phyloP scores from a whole-genome alignment of 30 jellyfish, hydroid and myxozoan genomes.

The Aurelia coerulea region DNA sequence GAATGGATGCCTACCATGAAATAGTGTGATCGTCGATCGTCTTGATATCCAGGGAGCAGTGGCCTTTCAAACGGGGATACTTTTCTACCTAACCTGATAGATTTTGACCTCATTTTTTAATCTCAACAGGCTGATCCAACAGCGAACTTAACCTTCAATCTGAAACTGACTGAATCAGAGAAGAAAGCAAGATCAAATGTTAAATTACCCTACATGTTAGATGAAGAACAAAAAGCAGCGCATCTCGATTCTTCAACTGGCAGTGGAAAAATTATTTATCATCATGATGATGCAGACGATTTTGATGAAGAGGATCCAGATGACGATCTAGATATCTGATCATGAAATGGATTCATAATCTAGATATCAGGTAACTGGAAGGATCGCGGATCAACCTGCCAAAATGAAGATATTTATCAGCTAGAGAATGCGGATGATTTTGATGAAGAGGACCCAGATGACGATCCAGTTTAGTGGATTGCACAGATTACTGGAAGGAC shows the following conservation, averaged over 20 bases:
- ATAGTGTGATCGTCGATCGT: background rate
- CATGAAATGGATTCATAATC: too few relatives aligned
- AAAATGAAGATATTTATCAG: constrained; percentile 23
- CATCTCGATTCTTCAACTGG: constrained; percentile 58
- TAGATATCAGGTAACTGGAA: too few relatives aligned
- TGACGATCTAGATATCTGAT: constrained; percentile 13
- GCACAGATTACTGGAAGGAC: too few relatives aligned
- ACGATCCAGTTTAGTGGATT: too few relatives aligned
- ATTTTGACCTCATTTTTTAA: background rate
- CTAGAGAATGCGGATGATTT: constrained; percentile 95
- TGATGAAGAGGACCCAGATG: constrained; percentile 99
- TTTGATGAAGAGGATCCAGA: constrained; percentile 98
- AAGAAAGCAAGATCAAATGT: constrained; percentile 81
- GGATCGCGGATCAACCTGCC: too few relatives aligned
- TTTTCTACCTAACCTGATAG: background rate
- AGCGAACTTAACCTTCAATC: constrained; percentile 75
- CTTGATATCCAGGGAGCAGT: too few relatives aligned
- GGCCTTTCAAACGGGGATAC: too few relatives aligned
- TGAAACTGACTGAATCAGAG: constrained; percentile 82
- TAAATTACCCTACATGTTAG: constrained; percentile 74
- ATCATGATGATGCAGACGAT: constrained; percentile 95
- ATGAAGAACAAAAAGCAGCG: constrained; percentile 64
- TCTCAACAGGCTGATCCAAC: constrained; percentile 82
- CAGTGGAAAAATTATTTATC: constrained; percentile 72
- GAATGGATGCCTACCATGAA: background rate